These are phyloP conservation scores for Penaeus chinensis DNA, from an alignment of 1,140 invertebrate genomes.

Conservation along the genomic window DNA sequence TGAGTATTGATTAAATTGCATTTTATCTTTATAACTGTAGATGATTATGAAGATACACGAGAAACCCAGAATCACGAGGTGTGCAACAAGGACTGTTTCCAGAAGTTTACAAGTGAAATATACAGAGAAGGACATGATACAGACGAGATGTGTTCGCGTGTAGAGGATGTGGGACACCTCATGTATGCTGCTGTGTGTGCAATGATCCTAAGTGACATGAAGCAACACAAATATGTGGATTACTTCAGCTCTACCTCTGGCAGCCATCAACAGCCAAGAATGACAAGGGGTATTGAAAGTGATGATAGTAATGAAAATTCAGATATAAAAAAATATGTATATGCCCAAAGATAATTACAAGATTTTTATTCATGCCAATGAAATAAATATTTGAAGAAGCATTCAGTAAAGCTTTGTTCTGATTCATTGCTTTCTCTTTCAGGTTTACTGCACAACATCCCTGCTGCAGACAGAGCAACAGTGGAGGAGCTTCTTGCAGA, in stretches of 20 bases:
- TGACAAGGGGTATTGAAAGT: slow-evolving; percentile 21
- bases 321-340: too few relatives aligned
- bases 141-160: slow-evolving; percentile 43
- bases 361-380: too few relatives aligned
- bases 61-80: slow-evolving; percentile 36
- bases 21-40: slow-evolving; percentile 18
- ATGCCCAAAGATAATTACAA: too few relatives aligned
- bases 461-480: slow-evolving; percentile 45
- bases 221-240: slow-evolving; percentile 51
- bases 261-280: slow-evolving; percentile 24
- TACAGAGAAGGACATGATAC: slow-evolving; percentile 36
- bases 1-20: background rate
- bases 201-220: slow-evolving; percentile 52
- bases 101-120: slow-evolving; percentile 38
- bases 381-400: background rate
- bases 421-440: background rate
- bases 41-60: slow-evolving; percentile 43
- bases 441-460: slow-evolving; percentile 48
- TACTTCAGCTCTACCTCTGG: slow-evolving; percentile 32
- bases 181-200: slow-evolving; percentile 55
- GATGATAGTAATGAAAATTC: background rate
- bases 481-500: slow-evolving; percentile 49
- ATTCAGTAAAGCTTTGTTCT: background rate
- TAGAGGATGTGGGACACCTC: slow-evolving; percentile 48
- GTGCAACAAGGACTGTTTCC: slow-evolving; percentile 50